Evolutionary conservation across 2,113 vertebrate genomes (phyloP), one percentile per base, ranked within the genome.

Genomic region (Vanacampus margaritifer): DNA sequence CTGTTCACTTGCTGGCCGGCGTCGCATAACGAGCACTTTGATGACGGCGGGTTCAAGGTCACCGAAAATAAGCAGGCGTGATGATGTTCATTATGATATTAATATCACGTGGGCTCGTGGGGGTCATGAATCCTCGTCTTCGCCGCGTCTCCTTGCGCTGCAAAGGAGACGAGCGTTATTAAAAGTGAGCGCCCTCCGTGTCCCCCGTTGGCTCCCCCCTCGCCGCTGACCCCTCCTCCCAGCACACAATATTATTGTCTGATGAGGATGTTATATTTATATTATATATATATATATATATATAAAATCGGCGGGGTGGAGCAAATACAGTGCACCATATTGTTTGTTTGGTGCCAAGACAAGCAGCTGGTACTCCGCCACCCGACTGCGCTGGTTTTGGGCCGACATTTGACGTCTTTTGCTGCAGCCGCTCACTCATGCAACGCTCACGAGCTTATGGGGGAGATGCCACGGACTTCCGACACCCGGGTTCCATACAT

Each of bases 301-400:
- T 12, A 10, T 13, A 32, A 36, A 21, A n/a, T 37, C 11, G 77
- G 62, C 69, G 80, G 72, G 83, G 79, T 71, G 81, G 72, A 60
- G 64, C 21, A 17, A 58, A 58, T 76, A 69, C 68, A 78, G 35
- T 59, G 64, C 45, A 64, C 78, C 86, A 81, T 71, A 76, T 78
- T 82, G 83, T 79, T 80, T 79, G 74, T 83, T 80, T 79, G 74
- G 45, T 86, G 89, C 89, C 87, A 87, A 85, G 72, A 84, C 80
- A 85, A 86, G 86, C 89, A 89, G 87, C 87, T 89, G 88, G 82
- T 75, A 43, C 60, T 51, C 48, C 9, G 48, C 21, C 48, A 23
- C 48, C n/a, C 21, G 7, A 7, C 46, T 48, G 76, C 70, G 71
- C 79, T 75, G 68, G 72, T 70, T 68, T 64, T 80, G 45, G 0